Percentiles rank a stretch among this genome's conserved stretches.
Conservation (phyloP, 2,888 invertebrate species). For the Callosobruchus maculatus region DNA sequence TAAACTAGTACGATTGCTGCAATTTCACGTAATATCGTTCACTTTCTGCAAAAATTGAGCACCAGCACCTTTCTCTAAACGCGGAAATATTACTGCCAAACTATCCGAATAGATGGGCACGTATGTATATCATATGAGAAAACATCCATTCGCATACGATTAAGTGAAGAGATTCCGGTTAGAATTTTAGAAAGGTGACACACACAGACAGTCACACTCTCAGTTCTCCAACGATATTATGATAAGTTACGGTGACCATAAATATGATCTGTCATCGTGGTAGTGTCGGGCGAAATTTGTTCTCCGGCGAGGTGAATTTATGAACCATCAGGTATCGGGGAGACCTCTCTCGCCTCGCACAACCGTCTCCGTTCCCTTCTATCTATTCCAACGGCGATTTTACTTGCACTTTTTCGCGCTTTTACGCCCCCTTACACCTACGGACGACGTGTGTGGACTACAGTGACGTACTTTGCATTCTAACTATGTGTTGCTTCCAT, state of each 20-base stretch:
- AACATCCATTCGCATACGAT: background rate
- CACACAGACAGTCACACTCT: background rate
- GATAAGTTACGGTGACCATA: background rate
- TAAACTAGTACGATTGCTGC: no score
- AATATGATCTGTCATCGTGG: background rate
- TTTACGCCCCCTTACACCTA: background rate
- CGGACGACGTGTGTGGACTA: background rate
- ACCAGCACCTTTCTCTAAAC: background rate
- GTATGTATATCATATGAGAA: background rate
- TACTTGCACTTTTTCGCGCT: background rate
- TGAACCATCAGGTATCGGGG: background rate
- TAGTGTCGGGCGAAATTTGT: background rate
- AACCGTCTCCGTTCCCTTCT: background rate
- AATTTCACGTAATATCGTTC: no score
- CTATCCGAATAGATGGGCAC: background rate
- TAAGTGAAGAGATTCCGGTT: background rate
- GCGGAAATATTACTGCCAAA: background rate
- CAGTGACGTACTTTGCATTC: background rate
- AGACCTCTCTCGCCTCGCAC: no score
- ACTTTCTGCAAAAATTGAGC: background rate
- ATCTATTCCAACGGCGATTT: background rate
- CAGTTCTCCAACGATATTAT: background rate
- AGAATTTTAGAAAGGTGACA: background rate
- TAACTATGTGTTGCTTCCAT: no score
- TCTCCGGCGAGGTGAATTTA: background rate